Conservation (phyloP, 2,888 invertebrate species). For the Lochmaea capreae region DNA sequence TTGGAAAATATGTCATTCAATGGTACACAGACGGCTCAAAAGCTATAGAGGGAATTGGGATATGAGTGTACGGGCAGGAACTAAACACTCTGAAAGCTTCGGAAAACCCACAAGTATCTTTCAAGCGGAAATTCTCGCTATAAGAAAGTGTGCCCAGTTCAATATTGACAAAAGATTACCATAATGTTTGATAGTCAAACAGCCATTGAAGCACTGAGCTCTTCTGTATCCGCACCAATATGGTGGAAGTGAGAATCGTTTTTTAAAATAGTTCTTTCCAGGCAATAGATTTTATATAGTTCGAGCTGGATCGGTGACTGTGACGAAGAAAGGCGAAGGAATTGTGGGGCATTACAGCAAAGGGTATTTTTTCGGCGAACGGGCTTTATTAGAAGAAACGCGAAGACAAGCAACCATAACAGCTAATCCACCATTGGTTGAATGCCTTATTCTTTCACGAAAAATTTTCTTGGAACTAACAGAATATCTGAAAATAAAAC, state of each 20-base stretch:
- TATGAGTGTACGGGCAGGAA: no score
- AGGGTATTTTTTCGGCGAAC: slow-evolving; percentile 40
- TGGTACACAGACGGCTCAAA: no score
- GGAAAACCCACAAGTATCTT: no score
- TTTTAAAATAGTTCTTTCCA: slow-evolving; percentile 15
- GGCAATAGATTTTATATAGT: slow-evolving; percentile 91
- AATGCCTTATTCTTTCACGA: slow-evolving; percentile 88
- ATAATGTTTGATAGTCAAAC: no score
- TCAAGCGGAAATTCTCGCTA: no score
- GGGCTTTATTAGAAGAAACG: slow-evolving; percentile 76
- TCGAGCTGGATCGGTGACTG: slow-evolving; percentile 81
- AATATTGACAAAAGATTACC: no score
- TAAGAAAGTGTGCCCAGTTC: no score
- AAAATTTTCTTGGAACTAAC: slow-evolving; percentile 72
- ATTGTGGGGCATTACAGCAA: slow-evolving; percentile 4
- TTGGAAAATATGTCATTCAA: no score
- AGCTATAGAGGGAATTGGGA: no score
- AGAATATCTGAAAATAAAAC: slow-evolving; percentile 22
- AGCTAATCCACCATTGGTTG: slow-evolving; percentile 78
- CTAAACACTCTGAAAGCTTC: no score
- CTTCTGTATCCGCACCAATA: no score
- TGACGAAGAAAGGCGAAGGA: slow-evolving; percentile 71
- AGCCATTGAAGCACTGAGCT: no score
- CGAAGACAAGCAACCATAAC: slow-evolving; percentile 90
- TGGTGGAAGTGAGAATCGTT: background rate